Base-by-base conservation (phyloP, 2,113 vertebrate genomes). In the Gallinago undulata region DNA sequence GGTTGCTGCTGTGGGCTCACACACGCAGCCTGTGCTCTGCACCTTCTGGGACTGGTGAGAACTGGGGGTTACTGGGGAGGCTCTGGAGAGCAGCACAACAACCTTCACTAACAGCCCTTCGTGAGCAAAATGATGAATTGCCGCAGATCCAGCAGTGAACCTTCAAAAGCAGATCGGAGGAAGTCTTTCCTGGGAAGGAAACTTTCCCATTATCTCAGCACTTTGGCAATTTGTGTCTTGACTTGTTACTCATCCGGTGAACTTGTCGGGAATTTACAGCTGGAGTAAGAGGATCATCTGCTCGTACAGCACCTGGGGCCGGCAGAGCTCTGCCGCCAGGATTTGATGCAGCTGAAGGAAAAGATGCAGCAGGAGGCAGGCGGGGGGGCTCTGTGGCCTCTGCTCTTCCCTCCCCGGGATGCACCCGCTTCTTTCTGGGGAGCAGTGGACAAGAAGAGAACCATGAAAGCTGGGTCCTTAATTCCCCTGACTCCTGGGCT, bases 201-300 rank as follows among this genome's bases (percentile, higher is more conserved):
- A 50, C 72, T n/a, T 94, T 91, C 90, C 92, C 66, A 88, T 96
- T 72, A 87, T 77, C 89, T 94, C 90, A 89, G 84, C 6, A 76
- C 66, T 88, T 64, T 94, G 90, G 93, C 78, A 95, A 90, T 72
- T 70, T 30, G 27, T 37, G 28, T 84, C 62, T 15, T 15, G 51
- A 59, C 66, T 79, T 21, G 66, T 86, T 85, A 9, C 86, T 75
- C 85, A 86, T 86, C 90, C 63, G 68, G 84, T 90, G 94, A 94
- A 89, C 72, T 56, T 1, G 39, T 28, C 2, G 43, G 85, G 91
- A 72, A 69, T 80, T 93, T 83, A 77, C 97, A 92, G 92, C 98
- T 19, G 98, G 98, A 43, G 92, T 95, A 56, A n/a, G 63, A 98
- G 95, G 3, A 98, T 98, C 17, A 96, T 97, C 98, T 98, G 98